Evolutionary conservation across 2,797 vertebrate genomes (phyloP), one percentile per base, ranked within the genome.

Genomic region (Falco rusticolus): DNA sequence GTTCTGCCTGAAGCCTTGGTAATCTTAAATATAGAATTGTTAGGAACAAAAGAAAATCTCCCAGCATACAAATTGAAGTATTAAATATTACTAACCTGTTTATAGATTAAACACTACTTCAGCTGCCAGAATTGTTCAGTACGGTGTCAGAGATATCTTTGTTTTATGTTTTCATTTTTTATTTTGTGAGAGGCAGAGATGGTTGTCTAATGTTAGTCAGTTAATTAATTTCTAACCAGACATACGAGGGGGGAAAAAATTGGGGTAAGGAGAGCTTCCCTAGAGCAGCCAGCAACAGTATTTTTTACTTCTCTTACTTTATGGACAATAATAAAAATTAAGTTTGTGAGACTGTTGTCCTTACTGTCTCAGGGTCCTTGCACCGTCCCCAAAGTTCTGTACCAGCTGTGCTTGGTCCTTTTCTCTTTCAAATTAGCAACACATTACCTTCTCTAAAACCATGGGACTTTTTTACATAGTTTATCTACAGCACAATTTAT

Each of bases 81-180:
- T 95, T 96, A 95, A 96, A 93, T 94, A 95, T 94, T 86, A 93
- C 76, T 95, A 94, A 94, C 96, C 90, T 96, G 72, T 95, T 96
- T 94, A 91, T 68, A 89, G 93, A 95, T 91, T 94, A 97, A 96
- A 91, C 93, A 97, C 79, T 89, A 79, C 41, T 75, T 86, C 64
- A 77, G 74, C 65, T 95, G 91, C 83, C 95, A 78, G 50, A 93
- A 79, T 51, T 81, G 74, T 84, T 96, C 81, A 63, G 64, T 66
- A 61, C 14, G 69, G 90, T 76, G 61, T 76, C 79, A 86, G 69
- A 93, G 51, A 96, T 70, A 74, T 93, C 84, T 97, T 87, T 94
- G 81, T 25, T 94, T 93, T 64, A 65, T 43, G 71, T 74, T 85
- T 93, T 54, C 13, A 14, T 45, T 82, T 72, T 86, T 69, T 76